Percentiles rank a stretch among this genome's conserved stretches.
Conservation (phyloP, 2,797 vertebrate species). For the Leptodactylus fallax region DNA sequence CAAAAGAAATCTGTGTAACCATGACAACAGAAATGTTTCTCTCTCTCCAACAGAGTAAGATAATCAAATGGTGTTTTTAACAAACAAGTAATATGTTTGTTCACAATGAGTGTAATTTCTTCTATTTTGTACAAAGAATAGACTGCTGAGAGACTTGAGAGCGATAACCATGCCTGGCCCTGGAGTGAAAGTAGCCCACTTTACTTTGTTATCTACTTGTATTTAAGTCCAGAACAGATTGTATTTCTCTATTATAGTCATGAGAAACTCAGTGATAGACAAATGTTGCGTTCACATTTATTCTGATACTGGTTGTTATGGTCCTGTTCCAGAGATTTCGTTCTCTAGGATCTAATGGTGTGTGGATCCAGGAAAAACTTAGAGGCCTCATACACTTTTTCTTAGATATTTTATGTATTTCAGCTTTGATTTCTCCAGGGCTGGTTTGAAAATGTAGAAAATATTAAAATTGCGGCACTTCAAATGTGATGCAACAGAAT, state of each 20-base stretch:
- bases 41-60: constrained; percentile 8
- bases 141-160: constrained; percentile 7
- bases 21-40: background rate
- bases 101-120: constrained; percentile 12
- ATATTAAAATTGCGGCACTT: too few species aligned
- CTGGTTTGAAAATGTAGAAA: too few species aligned
- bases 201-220: background rate
- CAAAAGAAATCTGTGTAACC: constrained; percentile 2
- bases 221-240: background rate
- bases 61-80: background rate
- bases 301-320: too few species aligned
- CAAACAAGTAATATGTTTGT: constrained; percentile 5
- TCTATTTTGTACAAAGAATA: constrained; percentile 23
- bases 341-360: too few species aligned
- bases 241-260: background rate
- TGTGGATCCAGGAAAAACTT: too few species aligned
- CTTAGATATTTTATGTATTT: too few species aligned
- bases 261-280: background rate
- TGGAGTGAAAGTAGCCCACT: background rate
- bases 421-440: too few species aligned
- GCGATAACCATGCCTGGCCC: background rate
- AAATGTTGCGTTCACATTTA: too few species aligned
- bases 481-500: too few species aligned
- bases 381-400: too few species aligned
- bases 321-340: too few species aligned